Base-by-base conservation (phyloP, 1,140 invertebrate genomes). In the Schlechtendalia chinensis region DNA sequence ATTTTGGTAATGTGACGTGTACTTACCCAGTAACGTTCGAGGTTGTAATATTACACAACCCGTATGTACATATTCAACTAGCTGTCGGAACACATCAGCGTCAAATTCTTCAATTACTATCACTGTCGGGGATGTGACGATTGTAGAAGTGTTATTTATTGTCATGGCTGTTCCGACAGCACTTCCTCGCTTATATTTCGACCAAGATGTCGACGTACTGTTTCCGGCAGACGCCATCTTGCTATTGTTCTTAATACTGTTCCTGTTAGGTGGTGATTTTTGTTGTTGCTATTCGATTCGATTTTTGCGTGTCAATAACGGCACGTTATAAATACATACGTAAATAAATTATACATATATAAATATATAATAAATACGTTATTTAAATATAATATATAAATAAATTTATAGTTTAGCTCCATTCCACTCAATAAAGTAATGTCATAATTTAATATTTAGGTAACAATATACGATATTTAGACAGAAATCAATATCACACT, bases 51-150 rank as follows among this genome's bases (percentile, higher is more conserved):
- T 96, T n/a, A 97, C 95, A 86, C 94, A 96, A 53, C 95, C 95
- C 1, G 95, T 97, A 84, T 97, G 95, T 83, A 96, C 96, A 85
- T 96, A 96, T 85, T 97, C 95, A 81, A 97, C 97, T n/a, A 97
- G 88, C 85, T 97, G 95, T 32, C 95, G 90, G 85, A 97, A 97
- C 50, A 97, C 95, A 86, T 97, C 95, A 0, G 95, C 95, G 84
- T 97, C 95, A 85, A 97, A 97, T 86, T 97, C 95, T 87, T 97
- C 94, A 82, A 97, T 94, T 82, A 96, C 95, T 22, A 97, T 87
- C 16, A 79, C 58, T 6, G 75, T 79, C 10, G 56, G 17, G 0
- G 58, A 79, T 12, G 56, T 77, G 19, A 61, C 39, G 6, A 4
- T 63, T 6, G 12, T 27, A 11, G 29, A 14, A 39, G n/a, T 77